These are phyloP conservation scores for Neomonachus schauinslandi DNA, from an alignment of 2,113 vertebrate species.

Conservation along the genomic window DNA sequence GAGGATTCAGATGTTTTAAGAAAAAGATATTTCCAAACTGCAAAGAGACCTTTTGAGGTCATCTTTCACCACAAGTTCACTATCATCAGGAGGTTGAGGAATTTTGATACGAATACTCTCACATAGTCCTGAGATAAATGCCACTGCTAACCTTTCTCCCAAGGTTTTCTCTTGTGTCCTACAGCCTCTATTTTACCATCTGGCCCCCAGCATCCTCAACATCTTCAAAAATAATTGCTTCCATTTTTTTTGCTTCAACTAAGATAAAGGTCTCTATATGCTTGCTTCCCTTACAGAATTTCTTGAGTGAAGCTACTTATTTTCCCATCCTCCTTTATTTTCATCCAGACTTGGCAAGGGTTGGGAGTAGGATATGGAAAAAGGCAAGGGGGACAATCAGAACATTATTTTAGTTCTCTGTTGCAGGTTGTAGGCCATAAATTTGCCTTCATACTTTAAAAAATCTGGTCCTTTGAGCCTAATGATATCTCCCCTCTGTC, in stretches of 20 bases:
- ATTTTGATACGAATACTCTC: not conserved
- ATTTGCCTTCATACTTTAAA: conserved; percentile 21
- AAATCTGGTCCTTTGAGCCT: not conserved
- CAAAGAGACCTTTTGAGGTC: not conserved
- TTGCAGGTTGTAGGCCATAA: not conserved
- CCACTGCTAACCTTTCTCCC: not conserved
- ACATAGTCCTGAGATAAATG: not conserved
- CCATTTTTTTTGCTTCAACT: not conserved
- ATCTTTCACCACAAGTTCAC: conserved; percentile 11
- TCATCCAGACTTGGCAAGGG: not conserved
- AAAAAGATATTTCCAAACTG: conserved; percentile 21
- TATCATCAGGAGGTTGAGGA: not conserved
- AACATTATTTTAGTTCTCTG: conserved; percentile 21
- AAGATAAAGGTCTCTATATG: conserved; percentile 14
- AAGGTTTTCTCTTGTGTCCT: not conserved
- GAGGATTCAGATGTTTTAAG: not conserved
- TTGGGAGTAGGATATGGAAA: not conserved
- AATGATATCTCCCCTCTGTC: not conserved
- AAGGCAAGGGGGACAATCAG: not conserved
- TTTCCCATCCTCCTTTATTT: conserved; percentile 16
- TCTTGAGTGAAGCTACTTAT: not conserved
- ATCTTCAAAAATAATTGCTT: not conserved
- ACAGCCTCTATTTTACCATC: not conserved
- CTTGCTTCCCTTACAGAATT: not conserved
- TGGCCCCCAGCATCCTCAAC: not conserved